Base-by-base conservation (phyloP, 2,888 invertebrate genomes). In the Axea sp. region DNA sequence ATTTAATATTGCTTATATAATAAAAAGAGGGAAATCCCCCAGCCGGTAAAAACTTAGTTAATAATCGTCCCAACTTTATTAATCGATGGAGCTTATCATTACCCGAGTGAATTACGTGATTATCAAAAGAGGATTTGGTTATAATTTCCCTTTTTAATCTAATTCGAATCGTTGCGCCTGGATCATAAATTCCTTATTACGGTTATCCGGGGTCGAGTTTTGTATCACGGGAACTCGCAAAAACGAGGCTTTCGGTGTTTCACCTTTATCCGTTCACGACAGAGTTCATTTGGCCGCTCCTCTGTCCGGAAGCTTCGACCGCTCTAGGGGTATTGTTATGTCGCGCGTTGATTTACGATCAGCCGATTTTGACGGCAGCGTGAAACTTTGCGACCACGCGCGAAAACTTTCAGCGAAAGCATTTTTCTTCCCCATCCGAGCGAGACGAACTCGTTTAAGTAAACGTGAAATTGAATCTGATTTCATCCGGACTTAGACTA, bases 161-260 rank as follows among this genome's bases (percentile, higher is more conserved):
- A 22, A 43, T 43, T 43, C 24, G 17, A 47, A 45, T 60, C 26
- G 45, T 15, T 9, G 19, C 0, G n/a, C n/a, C n/a, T n/a, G n/a
- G n/a, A n/a, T 49, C 9, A 14, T 62, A 49, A 62, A 51, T 49
- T 62, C 11, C n/a, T 62, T 39, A 62, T 51, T 51, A 41, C n/a
- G n/a, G n/a, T n/a, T n/a, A n/a, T n/a, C n/a, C n/a, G n/a, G n/a
- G n/a, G n/a, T n/a, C n/a, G n/a, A n/a, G n/a, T n/a, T n/a, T n/a
- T n/a, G n/a, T n/a, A n/a, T n/a, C n/a, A n/a, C n/a, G 47, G 30
- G 30, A 19, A 17, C 28, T 26, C 1, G 53, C 43, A 35, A 35
- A 65, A 45, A 65, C 28, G 26, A 14, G 12, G 35, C 26, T 35
- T 53, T 26, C 12, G 49, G 17, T 30, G n/a, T 22, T 45, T 45